Base-by-base conservation (phyloP, 2,797 vertebrate species). In the Peromyscus eremicus region DNA sequence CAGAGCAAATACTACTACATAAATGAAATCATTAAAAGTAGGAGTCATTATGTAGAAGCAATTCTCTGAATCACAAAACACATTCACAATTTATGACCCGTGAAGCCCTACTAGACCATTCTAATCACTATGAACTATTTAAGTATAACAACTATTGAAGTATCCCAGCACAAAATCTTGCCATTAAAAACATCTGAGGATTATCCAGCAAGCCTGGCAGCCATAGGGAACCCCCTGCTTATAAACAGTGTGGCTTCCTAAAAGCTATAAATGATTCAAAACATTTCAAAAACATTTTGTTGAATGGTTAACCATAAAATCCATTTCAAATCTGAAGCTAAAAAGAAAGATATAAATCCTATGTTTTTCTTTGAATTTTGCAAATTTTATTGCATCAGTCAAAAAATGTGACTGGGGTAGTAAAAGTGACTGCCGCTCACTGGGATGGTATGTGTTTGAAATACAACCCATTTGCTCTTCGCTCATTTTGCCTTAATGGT, bases 371-470 rank as follows among this genome's bases (percentile, higher is more conserved):
- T 98, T 98, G 98, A 98, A 97, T 98, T 98, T 99, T 98, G 97
- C 87, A 96, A 98, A 98, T 98, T 98, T 99, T 99, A 99, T 98
- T 98, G 98, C 98, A 97, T 98, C 81, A 79, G 98, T 98, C 98
- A 98, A 98, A 98, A 99, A 98, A 97, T 97, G 98, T 98, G 98
- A 98, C 97, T 97, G 32, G 95, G 93, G 97, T 88, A 98, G 98
- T 98, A 98, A 99, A 99, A 98, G 97, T 98, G 97, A 88, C 97
- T 79, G 27, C 68, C 95, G 96, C 98, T 98, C 98, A 98, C 96
- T 96, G 97, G 97, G 97, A 98, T 98, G 99, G 98, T 98, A 99
- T 98, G 98, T 98, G 98, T 98, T 98, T 99, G 98, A 99, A 99
- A 99, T 98, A 97, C 97, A 98, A 98, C 97, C 98, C 98, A 97